A percentile compares a stretch with the other conserved stretches of the same genome.
Evolutionary conservation across 2,888 invertebrate genomes (phyloP).

Genomic region (Cerastis leucographa): DNA sequence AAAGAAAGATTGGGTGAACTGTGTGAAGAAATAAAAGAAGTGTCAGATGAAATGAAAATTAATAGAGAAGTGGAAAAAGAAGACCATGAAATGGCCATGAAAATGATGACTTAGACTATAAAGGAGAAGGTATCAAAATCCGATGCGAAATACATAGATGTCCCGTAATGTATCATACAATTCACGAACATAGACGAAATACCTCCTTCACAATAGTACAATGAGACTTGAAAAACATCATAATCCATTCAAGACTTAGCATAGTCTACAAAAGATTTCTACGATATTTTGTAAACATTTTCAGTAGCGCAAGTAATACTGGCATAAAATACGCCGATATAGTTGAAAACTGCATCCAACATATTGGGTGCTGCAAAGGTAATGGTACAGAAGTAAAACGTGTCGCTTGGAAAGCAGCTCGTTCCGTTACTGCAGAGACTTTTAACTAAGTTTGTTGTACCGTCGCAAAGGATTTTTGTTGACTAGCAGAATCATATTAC

Average conservation of each 20-base stretch:
- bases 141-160: not conserved
- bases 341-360: constrained; percentile 55
- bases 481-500: constrained; percentile 2
- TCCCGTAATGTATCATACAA: not conserved
- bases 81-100: no score
- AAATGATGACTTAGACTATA: no score
- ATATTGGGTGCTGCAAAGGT: constrained; percentile 58
- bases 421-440: constrained; percentile 29
- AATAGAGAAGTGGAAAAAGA: no score
- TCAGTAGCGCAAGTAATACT: constrained; percentile 30
- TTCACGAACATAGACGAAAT: not conserved
- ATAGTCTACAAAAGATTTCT: constrained; percentile 25
- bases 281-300: constrained; percentile 39
- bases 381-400: constrained; percentile 57
- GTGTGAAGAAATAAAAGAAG: no score
- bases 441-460: constrained; percentile 46
- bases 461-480: constrained; percentile 32
- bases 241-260: not conserved
- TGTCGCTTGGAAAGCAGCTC: constrained; percentile 45
- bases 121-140: no score
- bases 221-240: not conserved
- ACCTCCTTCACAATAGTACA: not conserved
- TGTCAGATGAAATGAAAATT: no score
- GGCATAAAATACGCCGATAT: constrained; percentile 43
- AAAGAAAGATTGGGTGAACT: no score